Conservation (phyloP, 2,113 vertebrate genomes). For the human (Homo sapiens) region DNA sequence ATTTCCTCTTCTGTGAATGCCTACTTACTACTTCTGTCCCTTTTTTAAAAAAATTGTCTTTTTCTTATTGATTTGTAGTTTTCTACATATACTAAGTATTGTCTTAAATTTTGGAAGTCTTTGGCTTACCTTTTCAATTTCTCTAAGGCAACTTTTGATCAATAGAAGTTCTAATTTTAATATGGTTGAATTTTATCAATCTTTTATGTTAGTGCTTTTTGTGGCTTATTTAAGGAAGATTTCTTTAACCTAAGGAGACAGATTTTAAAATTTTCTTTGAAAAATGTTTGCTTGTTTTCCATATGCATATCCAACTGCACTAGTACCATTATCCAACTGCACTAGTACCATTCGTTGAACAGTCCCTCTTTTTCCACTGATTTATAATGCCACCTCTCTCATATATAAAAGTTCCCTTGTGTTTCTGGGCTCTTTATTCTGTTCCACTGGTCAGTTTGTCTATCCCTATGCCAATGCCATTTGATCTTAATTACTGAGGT, state of each 20-base stretch:
- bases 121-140: not conserved
- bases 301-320: not conserved
- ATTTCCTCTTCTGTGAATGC: not conserved
- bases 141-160: not conserved
- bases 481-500: not conserved
- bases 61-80: not conserved
- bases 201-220: not conserved
- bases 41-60: not conserved
- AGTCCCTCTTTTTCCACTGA: not conserved
- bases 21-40: not conserved
- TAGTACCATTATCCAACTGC: not conserved
- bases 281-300: not conserved
- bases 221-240: not conserved
- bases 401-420: not conserved
- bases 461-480: not conserved
- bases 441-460: not conserved
- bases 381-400: not conserved
- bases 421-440: not conserved
- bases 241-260: not conserved
- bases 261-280: not conserved
- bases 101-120: not conserved
- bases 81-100: not conserved
- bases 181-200: not conserved
- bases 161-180: slow-evolving; percentile 23
- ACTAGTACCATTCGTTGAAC: not conserved